A percentile compares a stretch with the other conserved stretches of the same genome.
Evolutionary conservation across 2,797 vertebrate genomes (phyloP).

Genomic region (Lateolabrax maculatus): DNA sequence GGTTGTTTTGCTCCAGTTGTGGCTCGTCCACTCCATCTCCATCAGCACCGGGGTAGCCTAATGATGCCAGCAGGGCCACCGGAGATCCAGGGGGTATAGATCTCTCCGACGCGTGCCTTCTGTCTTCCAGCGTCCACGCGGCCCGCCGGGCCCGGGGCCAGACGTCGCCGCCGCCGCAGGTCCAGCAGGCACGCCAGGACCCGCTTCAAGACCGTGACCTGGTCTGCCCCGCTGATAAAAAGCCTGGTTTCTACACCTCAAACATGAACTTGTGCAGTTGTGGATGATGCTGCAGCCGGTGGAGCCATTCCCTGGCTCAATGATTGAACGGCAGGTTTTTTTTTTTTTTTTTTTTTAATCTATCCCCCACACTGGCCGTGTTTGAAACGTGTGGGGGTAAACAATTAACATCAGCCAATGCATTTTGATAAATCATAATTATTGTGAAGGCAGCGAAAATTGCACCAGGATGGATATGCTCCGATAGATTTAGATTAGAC

Average conservation of each 20-base stretch:
- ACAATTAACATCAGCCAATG: constrained; percentile 66
- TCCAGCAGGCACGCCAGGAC: constrained; percentile 59
- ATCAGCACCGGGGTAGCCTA: constrained; percentile 67
- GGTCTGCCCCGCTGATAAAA: constrained; percentile 12
- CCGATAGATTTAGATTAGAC: constrained; percentile 73
- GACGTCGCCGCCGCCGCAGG: constrained; percentile 26
- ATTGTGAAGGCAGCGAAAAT: constrained; percentile 75
- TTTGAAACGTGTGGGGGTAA: constrained; percentile 42
- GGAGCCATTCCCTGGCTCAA: constrained; percentile 13
- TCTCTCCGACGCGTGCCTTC: constrained; percentile 58
- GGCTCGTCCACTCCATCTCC: constrained; percentile 72
- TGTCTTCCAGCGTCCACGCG: constrained; percentile 57
- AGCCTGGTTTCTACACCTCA: constrained; percentile 1
- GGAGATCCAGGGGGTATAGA: constrained; percentile 64
- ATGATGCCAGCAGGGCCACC: constrained; percentile 72
- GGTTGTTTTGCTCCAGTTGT: constrained; percentile 69
- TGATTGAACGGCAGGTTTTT: constrained; percentile 34
- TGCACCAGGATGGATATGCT: constrained; percentile 72
- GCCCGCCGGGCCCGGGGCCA: constrained; percentile 40
- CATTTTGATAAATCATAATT: constrained; percentile 81
- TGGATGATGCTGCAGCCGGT: constrained; percentile 29
- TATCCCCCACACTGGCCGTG: constrained; percentile 13
- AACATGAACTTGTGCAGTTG: constrained; percentile 24
- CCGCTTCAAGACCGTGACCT: constrained; percentile 37
- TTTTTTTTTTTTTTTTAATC: constrained; percentile 4